A percentile compares a stretch with the other conserved stretches of the same genome.
phyloP scores from a whole-genome alignment of 2,797 vertebrate species.

The Miopithecus talapoin region DNA sequence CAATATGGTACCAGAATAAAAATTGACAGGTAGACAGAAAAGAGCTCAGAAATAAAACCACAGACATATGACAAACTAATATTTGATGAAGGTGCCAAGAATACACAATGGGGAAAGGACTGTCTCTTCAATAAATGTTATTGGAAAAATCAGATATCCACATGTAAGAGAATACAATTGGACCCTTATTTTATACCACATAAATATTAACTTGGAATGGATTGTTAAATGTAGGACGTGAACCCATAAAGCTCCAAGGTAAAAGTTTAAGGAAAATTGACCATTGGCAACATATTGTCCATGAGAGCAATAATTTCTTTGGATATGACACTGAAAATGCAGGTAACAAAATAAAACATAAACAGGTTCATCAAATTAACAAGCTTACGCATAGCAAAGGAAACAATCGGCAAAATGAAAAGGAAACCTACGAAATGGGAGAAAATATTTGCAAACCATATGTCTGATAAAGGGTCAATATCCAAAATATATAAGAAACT shows the following conservation, averaged over 20 bases:
- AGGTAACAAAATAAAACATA: not conserved
- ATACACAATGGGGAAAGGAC: not conserved
- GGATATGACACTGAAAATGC: not conserved
- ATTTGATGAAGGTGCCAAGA: not conserved
- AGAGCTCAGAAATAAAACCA: not conserved
- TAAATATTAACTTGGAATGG: not conserved
- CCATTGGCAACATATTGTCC: not conserved
- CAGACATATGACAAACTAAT: not conserved
- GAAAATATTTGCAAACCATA: not conserved
- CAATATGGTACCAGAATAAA: not conserved
- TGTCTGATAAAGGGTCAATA: not conserved
- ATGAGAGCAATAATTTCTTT: not conserved
- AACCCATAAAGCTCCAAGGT: not conserved
- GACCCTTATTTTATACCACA: not conserved
- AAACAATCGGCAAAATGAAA: not conserved
- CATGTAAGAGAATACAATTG: not conserved
- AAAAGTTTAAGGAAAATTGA: not conserved
- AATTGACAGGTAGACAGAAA: not conserved
- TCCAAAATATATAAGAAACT: not conserved
- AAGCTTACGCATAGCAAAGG: not conserved
- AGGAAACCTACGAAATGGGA: not conserved
- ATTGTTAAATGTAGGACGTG: not conserved
- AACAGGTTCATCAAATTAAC: not conserved
- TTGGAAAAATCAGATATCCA: not conserved
- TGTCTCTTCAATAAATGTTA: not conserved